A percentile compares a stretch with the other conserved stretches of the same genome.
Conservation (phyloP, 2,888 invertebrate genomes). For the Brachypalpus laphriformis region DNA sequence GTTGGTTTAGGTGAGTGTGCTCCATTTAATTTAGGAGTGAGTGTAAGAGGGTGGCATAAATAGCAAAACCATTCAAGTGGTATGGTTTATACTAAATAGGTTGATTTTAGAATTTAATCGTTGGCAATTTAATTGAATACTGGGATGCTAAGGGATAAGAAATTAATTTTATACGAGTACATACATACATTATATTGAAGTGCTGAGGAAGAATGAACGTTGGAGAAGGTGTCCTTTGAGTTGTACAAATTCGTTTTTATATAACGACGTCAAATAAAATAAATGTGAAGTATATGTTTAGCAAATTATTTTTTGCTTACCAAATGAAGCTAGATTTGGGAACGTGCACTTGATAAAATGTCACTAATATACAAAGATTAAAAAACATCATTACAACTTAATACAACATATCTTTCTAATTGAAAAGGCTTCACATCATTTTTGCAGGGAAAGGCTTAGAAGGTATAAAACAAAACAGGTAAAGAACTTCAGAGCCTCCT, state of each 20-base stretch:
- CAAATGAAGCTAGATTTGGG: neutral
- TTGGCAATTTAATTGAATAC: constrained; percentile 41
- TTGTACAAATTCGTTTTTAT: neutral
- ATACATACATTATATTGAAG: neutral
- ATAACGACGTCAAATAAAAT: constrained; percentile 18
- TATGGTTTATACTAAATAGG: constrained; percentile 44
- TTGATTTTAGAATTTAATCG: constrained; percentile 47
- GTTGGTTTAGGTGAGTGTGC: constrained; percentile 20
- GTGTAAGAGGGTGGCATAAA: constrained; percentile 5
- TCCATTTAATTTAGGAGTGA: constrained; percentile 27
- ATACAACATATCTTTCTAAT: constrained; percentile 19
- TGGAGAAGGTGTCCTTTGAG: neutral
- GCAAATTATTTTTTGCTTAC: constrained; percentile 2
- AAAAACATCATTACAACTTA: constrained; percentile 1
- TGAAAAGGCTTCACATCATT: constrained; percentile 1
- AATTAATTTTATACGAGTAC: constrained; percentile 27
- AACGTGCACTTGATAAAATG: neutral
- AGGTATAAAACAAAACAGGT: constrained; percentile 5
- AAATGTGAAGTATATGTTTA: constrained; percentile 12
- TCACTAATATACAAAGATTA: neutral
- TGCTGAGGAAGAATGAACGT: neutral
- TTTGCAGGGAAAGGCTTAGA: neutral
- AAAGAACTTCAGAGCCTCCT: constrained; percentile 16
- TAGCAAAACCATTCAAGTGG: constrained; percentile 41
- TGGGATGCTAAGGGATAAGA: constrained; percentile 28